phyloP scores from a whole-genome alignment of 2,113 vertebrate species.

The Lophius piscatorius region DNA sequence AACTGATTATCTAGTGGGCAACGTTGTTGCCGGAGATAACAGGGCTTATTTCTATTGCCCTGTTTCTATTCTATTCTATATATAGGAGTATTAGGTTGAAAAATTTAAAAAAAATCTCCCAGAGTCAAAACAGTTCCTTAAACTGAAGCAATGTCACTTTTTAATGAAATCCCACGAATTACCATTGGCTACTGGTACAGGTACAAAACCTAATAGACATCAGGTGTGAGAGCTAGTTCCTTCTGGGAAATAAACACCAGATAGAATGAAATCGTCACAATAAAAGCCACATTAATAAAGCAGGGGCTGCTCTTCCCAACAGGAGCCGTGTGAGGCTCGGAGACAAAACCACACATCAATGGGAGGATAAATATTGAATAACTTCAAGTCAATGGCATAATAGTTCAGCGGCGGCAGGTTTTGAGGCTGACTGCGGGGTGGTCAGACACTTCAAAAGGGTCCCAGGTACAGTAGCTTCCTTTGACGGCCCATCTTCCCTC shows the following conservation, averaged over 20 bases:
- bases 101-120: no score
- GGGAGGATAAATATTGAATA: constrained; percentile 75
- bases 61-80: no score
- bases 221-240: constrained; percentile 28
- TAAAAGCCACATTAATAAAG: constrained; percentile 39
- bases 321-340: constrained; percentile 39
- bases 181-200: no score
- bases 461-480: constrained; percentile 59
- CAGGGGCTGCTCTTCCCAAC: constrained; percentile 37
- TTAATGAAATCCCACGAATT: no score
- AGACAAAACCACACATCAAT: constrained; percentile 73
- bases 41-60: no score
- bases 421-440: constrained; percentile 68
- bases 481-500: constrained; percentile 63
- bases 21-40: no score
- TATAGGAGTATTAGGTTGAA: no score
- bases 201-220: no score
- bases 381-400: constrained; percentile 74
- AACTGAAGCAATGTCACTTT: no score
- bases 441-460: constrained; percentile 73
- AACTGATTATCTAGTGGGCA: no score
- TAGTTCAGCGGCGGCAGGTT: constrained; percentile 74
- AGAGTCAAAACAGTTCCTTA: no score
- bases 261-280: constrained; percentile 50
- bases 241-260: not conserved